Conservation (phyloP, 2,888 invertebrate genomes). For the Andrena haemorrhoa region DNA sequence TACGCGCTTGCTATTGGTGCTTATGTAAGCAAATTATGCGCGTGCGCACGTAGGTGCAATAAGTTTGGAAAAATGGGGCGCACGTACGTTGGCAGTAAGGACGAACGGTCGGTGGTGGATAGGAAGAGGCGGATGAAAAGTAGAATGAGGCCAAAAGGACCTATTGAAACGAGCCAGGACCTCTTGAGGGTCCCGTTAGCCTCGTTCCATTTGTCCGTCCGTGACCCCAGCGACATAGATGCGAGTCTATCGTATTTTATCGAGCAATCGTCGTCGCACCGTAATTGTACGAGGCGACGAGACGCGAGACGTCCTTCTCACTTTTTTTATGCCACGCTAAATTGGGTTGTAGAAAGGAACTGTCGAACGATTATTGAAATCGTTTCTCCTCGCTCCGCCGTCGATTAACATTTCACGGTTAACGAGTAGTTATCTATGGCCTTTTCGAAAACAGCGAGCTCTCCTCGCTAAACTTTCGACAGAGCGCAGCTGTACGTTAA, state of each 20-base stretch:
- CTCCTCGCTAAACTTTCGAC: not conserved
- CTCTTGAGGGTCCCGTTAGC: constrained; percentile 68
- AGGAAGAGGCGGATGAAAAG: constrained; percentile 36
- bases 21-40: constrained; percentile 10
- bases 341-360: constrained; percentile 28
- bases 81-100: constrained; percentile 38
- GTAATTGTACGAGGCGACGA: constrained; percentile 55
- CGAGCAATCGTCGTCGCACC: constrained; percentile 59
- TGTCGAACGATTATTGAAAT: constrained; percentile 26
- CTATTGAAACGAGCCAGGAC: constrained; percentile 60
- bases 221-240: constrained; percentile 56
- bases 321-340: constrained; percentile 41
- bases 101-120: constrained; percentile 19
- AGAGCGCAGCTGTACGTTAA: not conserved
- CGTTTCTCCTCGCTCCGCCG: constrained; percentile 20
- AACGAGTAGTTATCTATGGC: not conserved
- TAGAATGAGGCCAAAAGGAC: constrained; percentile 59
- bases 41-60: not conserved
- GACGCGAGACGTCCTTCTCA: constrained; percentile 20
- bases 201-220: constrained; percentile 63
- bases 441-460: not conserved
- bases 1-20: too few relatives aligned
- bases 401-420: constrained; percentile 23
- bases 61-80: constrained; percentile 29
- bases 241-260: constrained; percentile 62